Evolutionary conservation across 2,797 vertebrate genomes (phyloP), one percentile per base, ranked within the genome.

Genomic region (Halcyon leucocephala): DNA sequence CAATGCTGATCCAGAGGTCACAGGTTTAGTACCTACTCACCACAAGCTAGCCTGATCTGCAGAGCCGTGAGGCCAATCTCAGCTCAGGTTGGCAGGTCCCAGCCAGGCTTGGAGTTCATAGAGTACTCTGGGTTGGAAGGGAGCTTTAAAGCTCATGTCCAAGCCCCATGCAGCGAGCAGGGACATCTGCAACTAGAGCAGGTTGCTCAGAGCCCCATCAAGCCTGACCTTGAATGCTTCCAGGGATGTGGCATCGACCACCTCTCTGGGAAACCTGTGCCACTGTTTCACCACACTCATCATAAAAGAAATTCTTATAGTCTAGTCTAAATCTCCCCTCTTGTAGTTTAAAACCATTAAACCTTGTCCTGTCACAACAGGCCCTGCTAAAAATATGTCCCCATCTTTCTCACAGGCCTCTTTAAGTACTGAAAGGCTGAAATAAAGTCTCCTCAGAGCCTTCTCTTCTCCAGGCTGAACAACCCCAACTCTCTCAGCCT

Each of bases 31-130:
- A 48, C 12, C 46, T 28, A 6, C 31, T 67, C 26, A 52, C 17
- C 0, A 1, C 69, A 58, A 42, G 24, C 24, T 24, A 33, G 7
- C 18, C 66, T 0, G 0, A 0, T 21, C 39, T 85, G 28, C n/a
- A 42, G 67, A 54, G 39, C 24, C 20, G 11, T 37, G 64, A 60
- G 17, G 8, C 7, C 49, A 76, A 4, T 5, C n/a, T 69, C 76
- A 35, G 15, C 51, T 58, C 35, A 35, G 17, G 9, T 57, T 31
- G 39, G 35, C 67, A 82, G 41, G 11, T 65, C 51, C 64, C 70
- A 66, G 51, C 26, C 69, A 16, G 35, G 41, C 14, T 19, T 20
- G 12, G 26, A 39, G 46, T 62, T 54, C 5, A 33, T 24, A 46
- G 31, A 46, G 48, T 25, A 15, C 7, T 46, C 46, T 66, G n/a